Evolutionary conservation across 2,888 invertebrate species (phyloP), one percentile per base, ranked within the genome.

Genomic region (Argynnis bischoffii): DNA sequence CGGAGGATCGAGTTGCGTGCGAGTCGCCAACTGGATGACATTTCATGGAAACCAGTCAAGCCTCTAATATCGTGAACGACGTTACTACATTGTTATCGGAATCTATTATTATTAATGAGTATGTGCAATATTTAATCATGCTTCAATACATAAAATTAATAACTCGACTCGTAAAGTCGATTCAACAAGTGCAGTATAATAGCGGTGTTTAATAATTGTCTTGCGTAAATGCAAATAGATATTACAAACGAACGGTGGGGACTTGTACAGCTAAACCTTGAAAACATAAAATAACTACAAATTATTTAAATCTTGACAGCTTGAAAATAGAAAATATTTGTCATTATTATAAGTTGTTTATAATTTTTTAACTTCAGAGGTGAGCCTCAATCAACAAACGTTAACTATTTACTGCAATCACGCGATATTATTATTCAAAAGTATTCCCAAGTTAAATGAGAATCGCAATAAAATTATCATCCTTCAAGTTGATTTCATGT

Each of bases 31-130:
- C 57, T 78, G 78, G 82, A 81, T 87, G 87, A 83, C 87, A 87
- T 87, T 87, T 87, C 81, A 83, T 83, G 81, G 80, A 83, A 81
- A 81, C 82, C 80, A 79, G 81, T 82, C 78, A 78, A 80, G 78
- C 79, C 79, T 80, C 80, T 80, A 83, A 81, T 59, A 59, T 48
- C 50, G 65, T 64, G 53, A 55, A 60, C 66, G 60, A 60, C 21
- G 66, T 66, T 21, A 59, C 53, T 54, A 66, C 66, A 66, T 66
- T 66, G 60, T 66, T 66, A 66, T 54, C 31, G 54, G 54, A 60
- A 54, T 66, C 59, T 67, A 67, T 67, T 67, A 64, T 63, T 68
- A 57, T 68, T 66, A 69, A 64, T 55, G 26, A 50, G 35, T 69
- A 64, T 57, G 63, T 35, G 63, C 66, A 66, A 69, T 69, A 68